Conservation (phyloP, 2,888 invertebrate species). For the Drepanosiphum platanoidis region DNA sequence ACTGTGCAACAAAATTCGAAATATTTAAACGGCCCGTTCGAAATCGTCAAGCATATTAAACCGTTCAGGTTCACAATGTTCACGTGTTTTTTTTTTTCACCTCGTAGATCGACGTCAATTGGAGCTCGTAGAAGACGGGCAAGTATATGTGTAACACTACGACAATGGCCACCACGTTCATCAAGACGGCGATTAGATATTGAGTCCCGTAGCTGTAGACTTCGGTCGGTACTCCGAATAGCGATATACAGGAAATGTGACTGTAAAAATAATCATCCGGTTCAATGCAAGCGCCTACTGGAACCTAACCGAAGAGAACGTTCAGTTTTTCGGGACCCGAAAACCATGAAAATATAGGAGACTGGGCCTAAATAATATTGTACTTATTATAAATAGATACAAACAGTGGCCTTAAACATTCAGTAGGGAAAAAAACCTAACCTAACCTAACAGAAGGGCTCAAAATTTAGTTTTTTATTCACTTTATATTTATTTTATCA, state of each 20-base stretch:
- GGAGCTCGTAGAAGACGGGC: constrained; percentile 79
- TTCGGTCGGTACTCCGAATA: constrained; percentile 79
- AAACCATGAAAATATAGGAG: too few relatives aligned
- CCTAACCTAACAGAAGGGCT: too few relatives aligned
- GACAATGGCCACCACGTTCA: constrained; percentile 68
- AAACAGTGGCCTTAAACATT: too few relatives aligned
- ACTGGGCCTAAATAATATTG: too few relatives aligned
- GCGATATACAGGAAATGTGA: constrained; percentile 79
- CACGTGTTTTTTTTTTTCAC: constrained; percentile 67
- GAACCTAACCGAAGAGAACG: too few relatives aligned
- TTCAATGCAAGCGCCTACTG: too few relatives aligned
- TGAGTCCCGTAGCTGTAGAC: constrained; percentile 76
- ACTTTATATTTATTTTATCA: too few relatives aligned
- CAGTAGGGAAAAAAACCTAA: too few relatives aligned
- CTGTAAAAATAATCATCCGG: constrained; percentile 70
- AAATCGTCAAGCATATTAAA: background rate
- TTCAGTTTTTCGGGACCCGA: too few relatives aligned
- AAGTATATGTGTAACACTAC: constrained; percentile 72
- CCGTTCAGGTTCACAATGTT: too few relatives aligned
- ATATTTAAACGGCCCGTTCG: background rate
- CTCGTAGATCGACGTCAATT: constrained; percentile 81
- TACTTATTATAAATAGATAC: too few relatives aligned
- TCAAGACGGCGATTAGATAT: constrained; percentile 50
- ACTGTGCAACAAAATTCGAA: constrained; percentile 64
- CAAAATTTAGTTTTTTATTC: too few relatives aligned